Percentiles rank a stretch among this genome's conserved stretches.
Conservation (phyloP, 1,140 invertebrate genomes). For the Drosophila grimshawi region DNA sequence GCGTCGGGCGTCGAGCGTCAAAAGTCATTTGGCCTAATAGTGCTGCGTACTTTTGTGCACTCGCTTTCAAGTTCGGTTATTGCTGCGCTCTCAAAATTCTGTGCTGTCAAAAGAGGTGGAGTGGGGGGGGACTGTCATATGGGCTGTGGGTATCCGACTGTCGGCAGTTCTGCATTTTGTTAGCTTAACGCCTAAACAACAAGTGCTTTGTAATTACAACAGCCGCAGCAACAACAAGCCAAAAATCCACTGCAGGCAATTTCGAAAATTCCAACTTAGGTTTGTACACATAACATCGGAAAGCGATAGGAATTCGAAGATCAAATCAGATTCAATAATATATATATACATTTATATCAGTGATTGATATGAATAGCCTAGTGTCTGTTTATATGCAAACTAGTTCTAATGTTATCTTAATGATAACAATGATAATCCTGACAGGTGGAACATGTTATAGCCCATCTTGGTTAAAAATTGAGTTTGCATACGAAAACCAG, state of each 20-base stretch:
- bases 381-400: no score
- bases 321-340: no score
- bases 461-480: no score
- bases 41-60: slow-evolving; percentile 74
- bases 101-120: slow-evolving; percentile 9
- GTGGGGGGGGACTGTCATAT: no score
- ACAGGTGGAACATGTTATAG: no score
- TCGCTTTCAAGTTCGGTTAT: slow-evolving; percentile 71
- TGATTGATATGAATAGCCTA: no score
- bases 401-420: no score
- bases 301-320: background rate
- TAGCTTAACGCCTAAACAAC: slow-evolving; percentile 69
- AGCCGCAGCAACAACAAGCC: slow-evolving; percentile 20
- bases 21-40: slow-evolving; percentile 76
- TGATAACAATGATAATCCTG: no score
- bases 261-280: background rate
- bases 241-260: slow-evolving; percentile 6
- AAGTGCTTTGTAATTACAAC: slow-evolving; percentile 72
- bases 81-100: slow-evolving; percentile 58
- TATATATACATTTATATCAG: no score
- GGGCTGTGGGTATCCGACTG: slow-evolving; percentile 1
- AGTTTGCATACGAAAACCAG: no score
- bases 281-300: background rate
- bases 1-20: slow-evolving; percentile 51
- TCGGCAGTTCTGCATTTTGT: slow-evolving; percentile 47